A percentile compares a stretch with the other conserved stretches of the same genome.
Conservation (phyloP, 1,140 invertebrate species). For the Hylaeus volcanicus region DNA sequence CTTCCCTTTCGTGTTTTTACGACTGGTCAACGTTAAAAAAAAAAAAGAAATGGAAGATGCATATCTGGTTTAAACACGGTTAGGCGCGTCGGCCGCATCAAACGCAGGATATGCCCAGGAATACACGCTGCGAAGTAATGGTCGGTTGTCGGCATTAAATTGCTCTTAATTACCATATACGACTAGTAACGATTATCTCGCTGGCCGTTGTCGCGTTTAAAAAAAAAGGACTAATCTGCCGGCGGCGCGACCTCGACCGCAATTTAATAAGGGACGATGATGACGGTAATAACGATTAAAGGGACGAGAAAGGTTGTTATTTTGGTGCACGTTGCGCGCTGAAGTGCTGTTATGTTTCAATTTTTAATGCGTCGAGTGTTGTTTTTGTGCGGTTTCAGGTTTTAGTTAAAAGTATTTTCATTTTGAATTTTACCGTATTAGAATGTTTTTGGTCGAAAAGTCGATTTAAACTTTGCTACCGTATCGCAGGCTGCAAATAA, state of each 20-base stretch:
- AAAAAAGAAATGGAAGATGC: neutral
- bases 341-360: neutral
- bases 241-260: neutral
- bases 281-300: neutral
- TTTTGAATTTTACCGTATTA: too few relatives aligned
- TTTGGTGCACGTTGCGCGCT: neutral
- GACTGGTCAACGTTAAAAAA: too few relatives aligned
- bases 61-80: conserved; percentile 4
- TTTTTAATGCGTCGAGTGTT: neutral
- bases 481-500: too few relatives aligned
- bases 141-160: conserved; percentile 52
- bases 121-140: conserved; percentile 52
- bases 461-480: too few relatives aligned
- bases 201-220: neutral
- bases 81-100: conserved; percentile 27
- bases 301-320: neutral
- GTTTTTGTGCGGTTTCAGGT: too few relatives aligned
- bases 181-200: conserved; percentile 2
- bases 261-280: conserved; percentile 3
- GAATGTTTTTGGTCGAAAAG: too few relatives aligned
- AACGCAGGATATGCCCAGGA: conserved; percentile 36
- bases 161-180: conserved; percentile 46
- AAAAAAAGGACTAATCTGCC: neutral
- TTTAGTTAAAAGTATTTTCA: too few relatives aligned
- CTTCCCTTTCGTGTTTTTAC: too few relatives aligned